Conservation (phyloP, 2,113 vertebrate species). For the Quiscalus mexicanus region DNA sequence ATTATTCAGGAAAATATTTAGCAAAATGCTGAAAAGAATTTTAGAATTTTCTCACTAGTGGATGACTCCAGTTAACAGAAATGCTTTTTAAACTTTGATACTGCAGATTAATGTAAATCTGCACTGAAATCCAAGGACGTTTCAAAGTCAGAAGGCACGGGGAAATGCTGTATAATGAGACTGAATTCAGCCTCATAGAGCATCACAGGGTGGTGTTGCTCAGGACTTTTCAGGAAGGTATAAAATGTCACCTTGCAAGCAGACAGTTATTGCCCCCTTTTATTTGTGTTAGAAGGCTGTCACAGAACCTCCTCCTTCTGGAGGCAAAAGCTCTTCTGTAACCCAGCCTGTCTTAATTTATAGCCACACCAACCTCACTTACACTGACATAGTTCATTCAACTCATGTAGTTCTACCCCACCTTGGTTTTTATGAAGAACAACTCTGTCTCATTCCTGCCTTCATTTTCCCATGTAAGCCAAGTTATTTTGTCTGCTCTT, state of each 20-base stretch:
- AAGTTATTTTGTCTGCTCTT: background rate
- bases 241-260: background rate
- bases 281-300: background rate
- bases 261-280: background rate
- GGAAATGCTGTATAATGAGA: background rate
- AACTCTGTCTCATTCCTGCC: background rate
- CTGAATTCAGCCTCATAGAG: background rate
- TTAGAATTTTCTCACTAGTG: background rate
- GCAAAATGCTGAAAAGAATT: background rate
- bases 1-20: background rate
- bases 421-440: background rate
- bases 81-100: background rate
- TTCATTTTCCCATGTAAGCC: background rate
- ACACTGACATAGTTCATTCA: background rate
- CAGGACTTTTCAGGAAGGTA: background rate
- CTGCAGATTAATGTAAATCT: background rate
- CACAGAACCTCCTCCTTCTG: background rate
- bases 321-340: background rate
- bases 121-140: background rate
- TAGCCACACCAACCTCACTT: background rate
- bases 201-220: background rate
- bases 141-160: background rate
- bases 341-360: background rate
- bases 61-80: background rate
- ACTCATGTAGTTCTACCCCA: accelerated